Conservation (phyloP, 2,888 invertebrate species). For the Tipula helvola region DNA sequence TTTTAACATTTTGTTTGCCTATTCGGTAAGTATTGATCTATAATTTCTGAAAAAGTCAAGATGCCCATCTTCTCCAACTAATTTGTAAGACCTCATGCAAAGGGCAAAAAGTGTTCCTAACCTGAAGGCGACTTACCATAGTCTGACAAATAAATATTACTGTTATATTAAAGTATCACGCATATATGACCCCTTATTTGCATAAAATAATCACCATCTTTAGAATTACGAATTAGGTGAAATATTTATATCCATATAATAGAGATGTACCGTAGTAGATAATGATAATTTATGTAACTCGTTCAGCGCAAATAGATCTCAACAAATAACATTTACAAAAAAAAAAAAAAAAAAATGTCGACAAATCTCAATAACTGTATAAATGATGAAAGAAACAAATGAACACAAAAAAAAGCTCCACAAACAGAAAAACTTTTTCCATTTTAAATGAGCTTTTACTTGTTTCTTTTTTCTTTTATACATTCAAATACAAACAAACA, state of each 20-base stretch:
- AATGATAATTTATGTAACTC: background rate
- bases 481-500: background rate
- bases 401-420: background rate
- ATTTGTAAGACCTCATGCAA: no score
- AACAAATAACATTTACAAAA: background rate
- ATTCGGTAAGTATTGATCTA: no score
- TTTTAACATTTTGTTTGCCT: no score
- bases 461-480: background rate
- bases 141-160: background rate
- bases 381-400: background rate
- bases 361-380: background rate
- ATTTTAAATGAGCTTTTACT: background rate
- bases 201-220: background rate
- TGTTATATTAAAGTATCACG: background rate
- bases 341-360: no score
- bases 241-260: background rate
- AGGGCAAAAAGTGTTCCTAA: no score
- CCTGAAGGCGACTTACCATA: no score
- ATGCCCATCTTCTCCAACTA: no score
- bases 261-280: background rate
- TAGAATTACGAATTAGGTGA: background rate
- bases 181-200: background rate
- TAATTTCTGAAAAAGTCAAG: no score
- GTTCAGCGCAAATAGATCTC: background rate
- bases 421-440: background rate